Base-by-base conservation (phyloP, 2,888 invertebrate species). In the Drosophila mayaguana region DNA sequence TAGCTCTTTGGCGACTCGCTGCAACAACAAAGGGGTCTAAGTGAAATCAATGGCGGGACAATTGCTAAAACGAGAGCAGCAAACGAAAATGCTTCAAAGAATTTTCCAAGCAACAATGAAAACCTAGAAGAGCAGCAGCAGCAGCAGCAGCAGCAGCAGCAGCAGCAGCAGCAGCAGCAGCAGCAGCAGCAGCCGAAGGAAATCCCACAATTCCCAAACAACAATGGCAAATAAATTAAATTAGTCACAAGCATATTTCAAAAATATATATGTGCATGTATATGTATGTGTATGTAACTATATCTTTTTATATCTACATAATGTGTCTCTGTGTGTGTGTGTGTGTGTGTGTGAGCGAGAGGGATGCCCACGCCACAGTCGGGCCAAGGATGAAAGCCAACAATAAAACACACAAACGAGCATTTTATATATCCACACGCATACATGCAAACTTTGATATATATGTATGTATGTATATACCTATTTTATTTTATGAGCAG, bases 231-330 rank as follows among this genome's bases (percentile, higher is more conserved):
- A 86, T 86, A 86, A 86, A 86, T 86, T 88, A 86, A 86, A 88
- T 86, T 88, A 88, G 86, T 86, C 83, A 80, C 86, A 88, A 86
- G 71, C 88, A 88, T 86, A 88, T 86, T 88, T 88, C 83, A 88
- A 78, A 83, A 82, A 83, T 57, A 60, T 45, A 57, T 43, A 51
- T 18, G 50, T 18, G 22, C 18, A 2, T n/a, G 1, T 28, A 0
- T 46, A 11, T 28, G 3, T n/a, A 60, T 51, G 67, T 50, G 53
- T 67, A 59, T 66, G 45, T 61, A 62, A 67, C 56, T 64, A 65
- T 72, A 57, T 71, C 20, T 68, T 63, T 71, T 50, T 75, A 61
- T 72, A 51, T 72, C 51, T 70, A 57, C 63, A 73, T 71, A 78
- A 68, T 66, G 16, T 32, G 18, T 42, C 42, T 25, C 8, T 25